phyloP scores from a whole-genome alignment of 2,888 invertebrate genomes.

The Drosophila bunnanda region DNA sequence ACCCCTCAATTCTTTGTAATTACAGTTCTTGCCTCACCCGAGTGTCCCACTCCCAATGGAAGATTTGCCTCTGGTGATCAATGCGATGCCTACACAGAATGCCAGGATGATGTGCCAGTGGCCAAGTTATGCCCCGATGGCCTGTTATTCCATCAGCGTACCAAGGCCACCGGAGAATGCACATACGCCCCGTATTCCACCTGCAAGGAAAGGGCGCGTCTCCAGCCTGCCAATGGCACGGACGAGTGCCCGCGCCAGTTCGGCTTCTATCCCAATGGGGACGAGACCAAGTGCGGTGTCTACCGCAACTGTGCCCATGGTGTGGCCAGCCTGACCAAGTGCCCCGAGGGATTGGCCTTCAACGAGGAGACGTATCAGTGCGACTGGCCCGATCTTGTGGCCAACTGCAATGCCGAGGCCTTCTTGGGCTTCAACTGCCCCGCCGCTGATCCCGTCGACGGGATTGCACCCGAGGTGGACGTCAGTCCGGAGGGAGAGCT shows the following conservation, averaged over 20 bases:
- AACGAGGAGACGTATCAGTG: slow-evolving; percentile 90
- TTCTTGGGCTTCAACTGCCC: slow-evolving; percentile 91
- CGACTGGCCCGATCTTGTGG: slow-evolving; percentile 94
- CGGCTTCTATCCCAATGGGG: slow-evolving; percentile 89
- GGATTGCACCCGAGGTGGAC: slow-evolving; percentile 80
- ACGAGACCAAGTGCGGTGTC: slow-evolving; percentile 88
- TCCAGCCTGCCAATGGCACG: slow-evolving; percentile 87
- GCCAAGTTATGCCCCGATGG: slow-evolving; percentile 93
- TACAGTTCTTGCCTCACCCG: slow-evolving; percentile 62
- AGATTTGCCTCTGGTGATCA: slow-evolving; percentile 88
- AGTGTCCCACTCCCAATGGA: slow-evolving; percentile 89
- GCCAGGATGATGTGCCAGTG: slow-evolving; percentile 89
- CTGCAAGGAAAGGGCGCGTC: slow-evolving; percentile 89
- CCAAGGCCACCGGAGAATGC: slow-evolving; percentile 88
- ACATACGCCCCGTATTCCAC: slow-evolving; percentile 92
- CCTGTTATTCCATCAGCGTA: slow-evolving; percentile 88
- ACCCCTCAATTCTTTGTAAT: background rate
- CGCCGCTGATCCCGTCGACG: slow-evolving; percentile 77
- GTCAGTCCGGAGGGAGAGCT: slow-evolving; percentile 81
- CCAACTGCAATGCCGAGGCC: slow-evolving; percentile 92
- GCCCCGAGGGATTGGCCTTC: slow-evolving; percentile 94
- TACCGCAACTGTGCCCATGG: slow-evolving; percentile 94
- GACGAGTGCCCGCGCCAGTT: slow-evolving; percentile 89
- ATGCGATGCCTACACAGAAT: slow-evolving; percentile 91
- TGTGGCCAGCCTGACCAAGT: slow-evolving; percentile 89